Evolutionary conservation across 2,113 vertebrate species (phyloP), one percentile per base, ranked within the genome.

Genomic region (Egretta garzetta): DNA sequence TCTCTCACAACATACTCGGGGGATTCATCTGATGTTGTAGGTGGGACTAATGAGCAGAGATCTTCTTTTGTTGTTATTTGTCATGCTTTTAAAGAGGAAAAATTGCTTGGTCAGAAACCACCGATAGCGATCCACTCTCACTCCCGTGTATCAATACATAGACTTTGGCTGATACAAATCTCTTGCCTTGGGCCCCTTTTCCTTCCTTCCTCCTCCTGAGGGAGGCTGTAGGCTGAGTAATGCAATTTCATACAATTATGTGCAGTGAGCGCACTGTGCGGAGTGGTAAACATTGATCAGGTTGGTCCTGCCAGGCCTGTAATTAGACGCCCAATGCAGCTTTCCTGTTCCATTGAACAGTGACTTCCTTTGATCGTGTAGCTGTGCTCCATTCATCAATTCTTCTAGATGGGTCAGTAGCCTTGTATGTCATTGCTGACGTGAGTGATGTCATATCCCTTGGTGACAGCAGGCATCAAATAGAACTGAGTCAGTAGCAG

Each of bases 361-460:
- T 84, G 59, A 60, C 81, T 96, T 81, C 83, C 96, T 97, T 94
- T 96, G 88, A 93, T 95, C 96, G 4, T 32, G 43, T 74, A 94
- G 90, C 93, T 90, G 75, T 90, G 71, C 67, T 66, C 84, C 84
- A 53, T 56, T 86, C 93, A 86, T 80, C 96, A 90, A 4, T 41
- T 80, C 82, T 83, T 59, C 15, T 41, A 55, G 93, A 53, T 92
- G 92, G 96, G 94, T 96, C 96, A 96, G 74, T 92, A 90, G 93
- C 73, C 84, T 16, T 96, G 77, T 91, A 50, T 96, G 96, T 96
- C 96, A 88, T 1, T 94, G 91, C 90, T 97, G 94, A 94, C 50
- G 68, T 70, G 90, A 63, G 86, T 96, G 96, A 96, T 86, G 91
- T 96, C 96, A 90, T 91, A 80, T 96, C 97, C 96, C 96, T 45